Evolutionary conservation across 2,888 invertebrate species (phyloP).

Genomic region (Dusona sp.): DNA sequence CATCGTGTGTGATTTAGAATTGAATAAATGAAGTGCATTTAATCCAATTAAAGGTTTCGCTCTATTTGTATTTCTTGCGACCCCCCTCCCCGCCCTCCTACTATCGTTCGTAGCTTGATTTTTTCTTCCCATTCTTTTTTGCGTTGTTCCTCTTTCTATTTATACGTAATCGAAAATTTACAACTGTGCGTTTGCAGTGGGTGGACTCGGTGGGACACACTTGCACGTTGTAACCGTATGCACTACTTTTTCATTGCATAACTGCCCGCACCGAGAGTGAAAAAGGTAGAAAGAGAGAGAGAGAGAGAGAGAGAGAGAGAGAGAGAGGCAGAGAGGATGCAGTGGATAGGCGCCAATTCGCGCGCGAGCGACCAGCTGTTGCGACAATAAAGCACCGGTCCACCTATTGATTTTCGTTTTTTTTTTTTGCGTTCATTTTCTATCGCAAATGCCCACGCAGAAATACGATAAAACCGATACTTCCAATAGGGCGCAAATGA

Average conservation of each 20-base stretch:
- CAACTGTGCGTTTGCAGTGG: conserved; percentile 48
- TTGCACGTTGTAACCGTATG: conserved; percentile 58
- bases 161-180: conserved; percentile 67
- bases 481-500: conserved; percentile 57
- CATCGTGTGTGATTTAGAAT: conserved; percentile 59
- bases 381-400: conserved; percentile 68
- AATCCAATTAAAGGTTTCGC: conserved; percentile 64
- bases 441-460: conserved; percentile 55
- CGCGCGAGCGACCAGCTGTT: conserved; percentile 66
- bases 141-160: conserved; percentile 60
- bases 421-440: conserved; percentile 37
- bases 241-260: conserved; percentile 65
- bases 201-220: conserved; percentile 41
- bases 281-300: not conserved
- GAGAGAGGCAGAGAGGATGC: conserved; percentile 28
- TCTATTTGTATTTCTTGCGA: conserved; percentile 39
- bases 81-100: not conserved
- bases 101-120: conserved; percentile 9
- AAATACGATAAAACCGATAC: conserved; percentile 63
- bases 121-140: conserved; percentile 30
- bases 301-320: conserved; percentile 3
- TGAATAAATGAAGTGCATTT: conserved; percentile 66
- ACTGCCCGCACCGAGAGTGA: conserved; percentile 36
- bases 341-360: conserved; percentile 49
- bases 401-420: conserved; percentile 64